phyloP scores from a whole-genome alignment of 2,888 invertebrate genomes.

The Pasiphila rectangulata region DNA sequence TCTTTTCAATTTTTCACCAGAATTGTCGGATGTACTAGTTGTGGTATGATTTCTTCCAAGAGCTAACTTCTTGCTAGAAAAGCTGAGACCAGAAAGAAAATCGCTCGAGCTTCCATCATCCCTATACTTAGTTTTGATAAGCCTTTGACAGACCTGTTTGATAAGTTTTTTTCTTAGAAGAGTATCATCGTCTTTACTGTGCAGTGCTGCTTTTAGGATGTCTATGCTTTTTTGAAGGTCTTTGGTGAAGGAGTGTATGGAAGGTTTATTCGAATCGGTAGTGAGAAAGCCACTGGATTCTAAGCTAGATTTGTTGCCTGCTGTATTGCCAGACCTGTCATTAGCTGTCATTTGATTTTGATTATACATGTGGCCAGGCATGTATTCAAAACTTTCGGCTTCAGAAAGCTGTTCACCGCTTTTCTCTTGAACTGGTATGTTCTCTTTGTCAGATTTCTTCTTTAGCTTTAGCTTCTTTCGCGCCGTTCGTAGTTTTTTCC shows the following conservation, averaged over 20 bases:
- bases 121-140: conserved; percentile 81
- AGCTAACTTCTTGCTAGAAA: conserved; percentile 51
- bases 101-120: conserved; percentile 78
- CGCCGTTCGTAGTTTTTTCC: conserved; percentile 46
- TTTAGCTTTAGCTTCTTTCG: conserved; percentile 46
- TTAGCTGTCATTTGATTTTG: conserved; percentile 62
- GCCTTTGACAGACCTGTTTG: conserved; percentile 83
- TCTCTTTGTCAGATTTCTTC: conserved; percentile 45
- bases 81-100: conserved; percentile 71
- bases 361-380: conserved; percentile 81
- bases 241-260: conserved; percentile 69
- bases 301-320: conserved; percentile 68
- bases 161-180: conserved; percentile 83
- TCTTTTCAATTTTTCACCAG: conserved; percentile 44
- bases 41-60: conserved; percentile 49
- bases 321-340: conserved; percentile 40
- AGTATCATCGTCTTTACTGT: conserved; percentile 81
- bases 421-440: conserved; percentile 47
- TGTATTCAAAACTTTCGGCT: conserved; percentile 86
- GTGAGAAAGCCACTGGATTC: conserved; percentile 67
- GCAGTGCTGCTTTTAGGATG: conserved; percentile 80
- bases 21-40: conserved; percentile 67
- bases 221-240: conserved; percentile 84
- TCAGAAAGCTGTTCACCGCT: conserved; percentile 71
- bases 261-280: conserved; percentile 68